These are phyloP conservation scores for Caenorhabditis latens DNA, from an alignment of 1,140 invertebrate species.

Conservation along the genomic window DNA sequence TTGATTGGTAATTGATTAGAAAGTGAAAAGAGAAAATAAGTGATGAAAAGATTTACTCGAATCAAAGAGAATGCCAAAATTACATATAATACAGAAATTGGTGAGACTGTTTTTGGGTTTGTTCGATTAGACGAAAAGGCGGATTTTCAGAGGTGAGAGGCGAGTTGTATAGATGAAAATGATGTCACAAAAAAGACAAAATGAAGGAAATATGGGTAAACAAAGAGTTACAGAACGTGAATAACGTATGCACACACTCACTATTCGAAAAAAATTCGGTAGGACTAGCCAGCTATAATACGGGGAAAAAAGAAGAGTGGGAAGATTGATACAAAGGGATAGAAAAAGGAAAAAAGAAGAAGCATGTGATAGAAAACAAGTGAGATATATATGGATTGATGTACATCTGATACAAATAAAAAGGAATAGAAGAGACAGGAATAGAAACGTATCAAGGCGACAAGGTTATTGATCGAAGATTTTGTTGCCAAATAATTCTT, in stretches of 20 bases:
- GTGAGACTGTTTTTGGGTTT: too few species aligned
- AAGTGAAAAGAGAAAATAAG: neutral
- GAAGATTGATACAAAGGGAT: neutral
- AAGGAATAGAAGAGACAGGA: conserved; percentile 1
- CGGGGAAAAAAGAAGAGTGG: neutral
- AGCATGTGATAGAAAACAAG: conserved; percentile 47
- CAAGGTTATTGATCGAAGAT: neutral
- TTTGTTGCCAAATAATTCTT: neutral
- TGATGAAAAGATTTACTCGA: neutral
- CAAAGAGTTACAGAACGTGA: neutral
- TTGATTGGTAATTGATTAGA: neutral
- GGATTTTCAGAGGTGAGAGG: neutral
- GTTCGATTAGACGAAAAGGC: conserved; percentile 17
- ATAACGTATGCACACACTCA: conserved; percentile 23
- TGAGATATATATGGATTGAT: conserved; percentile 25
- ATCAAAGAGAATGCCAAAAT: conserved; percentile 8
- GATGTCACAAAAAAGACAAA: neutral
- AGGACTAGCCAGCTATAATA: conserved; percentile 17
- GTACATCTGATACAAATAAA: conserved; percentile 30
- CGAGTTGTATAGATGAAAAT: neutral
- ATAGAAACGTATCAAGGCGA: neutral
- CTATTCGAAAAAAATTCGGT: neutral
- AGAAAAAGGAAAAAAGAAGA: neutral
- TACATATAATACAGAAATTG: conserved; percentile 21
- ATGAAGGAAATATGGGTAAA: neutral